phyloP scores from a whole-genome alignment of 2,888 invertebrate species.

The Amitus sp. region DNA sequence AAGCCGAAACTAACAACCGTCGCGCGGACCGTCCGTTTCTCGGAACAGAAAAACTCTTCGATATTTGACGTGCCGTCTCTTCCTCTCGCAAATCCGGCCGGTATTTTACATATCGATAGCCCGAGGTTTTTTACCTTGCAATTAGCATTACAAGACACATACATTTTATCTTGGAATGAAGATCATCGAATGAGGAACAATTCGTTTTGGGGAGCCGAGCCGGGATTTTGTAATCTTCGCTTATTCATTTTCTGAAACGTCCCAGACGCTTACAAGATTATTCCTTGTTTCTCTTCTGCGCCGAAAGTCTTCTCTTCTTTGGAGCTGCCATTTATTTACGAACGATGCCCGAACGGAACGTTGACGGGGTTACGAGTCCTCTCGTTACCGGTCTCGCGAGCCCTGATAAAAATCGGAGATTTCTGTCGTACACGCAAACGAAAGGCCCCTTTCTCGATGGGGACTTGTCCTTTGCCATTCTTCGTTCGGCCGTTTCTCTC shows the following conservation, averaged over 20 bases:
- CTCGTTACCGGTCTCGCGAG: conserved; percentile 47
- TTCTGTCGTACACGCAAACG: conserved; percentile 51
- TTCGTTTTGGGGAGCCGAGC: background rate
- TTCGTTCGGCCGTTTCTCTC: conserved; percentile 17
- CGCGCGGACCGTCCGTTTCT: conserved; percentile 49
- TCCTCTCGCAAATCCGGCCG: conserved; percentile 8
- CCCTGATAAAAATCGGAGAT: conserved; percentile 54
- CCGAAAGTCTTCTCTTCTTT: conserved; percentile 21
- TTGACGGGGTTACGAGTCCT: conserved; percentile 50
- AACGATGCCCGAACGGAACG: conserved; percentile 38
- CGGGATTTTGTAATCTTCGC: conserved; percentile 9
- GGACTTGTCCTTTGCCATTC: conserved; percentile 24
- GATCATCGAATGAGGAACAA: conserved; percentile 4
- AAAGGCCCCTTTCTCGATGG: conserved; percentile 31
- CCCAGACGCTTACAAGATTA: background rate
- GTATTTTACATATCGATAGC: conserved; percentile 9
- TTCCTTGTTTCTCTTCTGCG: conserved; percentile 13
- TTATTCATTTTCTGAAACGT: conserved; percentile 10
- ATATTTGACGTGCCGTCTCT: conserved; percentile 48
- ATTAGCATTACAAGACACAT: conserved; percentile 16
- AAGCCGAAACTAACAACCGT: conserved; percentile 57
- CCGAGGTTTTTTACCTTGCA: conserved; percentile 10
- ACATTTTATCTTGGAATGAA: conserved; percentile 12
- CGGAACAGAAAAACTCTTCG: conserved; percentile 52
- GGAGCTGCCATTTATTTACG: conserved; percentile 35